Conservation (phyloP, 1,140 invertebrate genomes). For the Coenobita brevimanus region DNA sequence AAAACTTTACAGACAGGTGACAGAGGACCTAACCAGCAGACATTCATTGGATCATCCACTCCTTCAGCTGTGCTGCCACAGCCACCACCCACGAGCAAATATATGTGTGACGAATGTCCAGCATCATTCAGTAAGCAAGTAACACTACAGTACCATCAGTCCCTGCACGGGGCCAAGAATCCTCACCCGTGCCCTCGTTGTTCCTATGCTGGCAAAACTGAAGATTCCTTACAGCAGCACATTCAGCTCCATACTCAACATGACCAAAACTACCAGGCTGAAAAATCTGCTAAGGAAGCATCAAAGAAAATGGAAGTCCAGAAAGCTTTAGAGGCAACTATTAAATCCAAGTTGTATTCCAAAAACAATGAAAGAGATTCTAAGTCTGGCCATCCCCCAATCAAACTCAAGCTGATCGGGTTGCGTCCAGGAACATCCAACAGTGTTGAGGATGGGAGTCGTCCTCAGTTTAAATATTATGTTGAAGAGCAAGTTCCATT, state of each 20-base stretch:
- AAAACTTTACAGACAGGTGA: background rate
- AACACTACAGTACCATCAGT: conserved; percentile 83
- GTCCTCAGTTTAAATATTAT: conserved; percentile 67
- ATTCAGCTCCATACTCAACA: conserved; percentile 78
- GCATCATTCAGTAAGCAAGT: conserved; percentile 81
- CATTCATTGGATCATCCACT: conserved; percentile 30
- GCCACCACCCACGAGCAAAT: conserved; percentile 72
- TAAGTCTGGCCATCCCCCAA: conserved; percentile 57
- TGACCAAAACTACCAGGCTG: conserved; percentile 56
- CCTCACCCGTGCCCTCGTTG: conserved; percentile 86
- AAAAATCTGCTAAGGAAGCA: conserved; percentile 25
- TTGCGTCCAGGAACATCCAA: conserved; percentile 36
- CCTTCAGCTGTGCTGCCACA: conserved; percentile 31
- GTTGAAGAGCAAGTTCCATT: conserved; percentile 74
- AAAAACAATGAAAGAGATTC: conserved; percentile 24
- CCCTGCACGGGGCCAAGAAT: conserved; percentile 81
- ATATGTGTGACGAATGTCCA: conserved; percentile 80
- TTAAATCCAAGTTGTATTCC: conserved; percentile 6
- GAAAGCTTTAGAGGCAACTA: background rate
- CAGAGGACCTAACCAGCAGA: background rate
- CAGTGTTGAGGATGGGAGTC: conserved; percentile 27
- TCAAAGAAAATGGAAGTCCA: conserved; percentile 40
- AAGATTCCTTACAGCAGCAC: conserved; percentile 85
- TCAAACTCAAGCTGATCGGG: conserved; percentile 67
- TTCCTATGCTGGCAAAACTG: conserved; percentile 86